Evolutionary conservation across 2,113 vertebrate genomes (phyloP).

Genomic region (Fulmarus glacialis): DNA sequence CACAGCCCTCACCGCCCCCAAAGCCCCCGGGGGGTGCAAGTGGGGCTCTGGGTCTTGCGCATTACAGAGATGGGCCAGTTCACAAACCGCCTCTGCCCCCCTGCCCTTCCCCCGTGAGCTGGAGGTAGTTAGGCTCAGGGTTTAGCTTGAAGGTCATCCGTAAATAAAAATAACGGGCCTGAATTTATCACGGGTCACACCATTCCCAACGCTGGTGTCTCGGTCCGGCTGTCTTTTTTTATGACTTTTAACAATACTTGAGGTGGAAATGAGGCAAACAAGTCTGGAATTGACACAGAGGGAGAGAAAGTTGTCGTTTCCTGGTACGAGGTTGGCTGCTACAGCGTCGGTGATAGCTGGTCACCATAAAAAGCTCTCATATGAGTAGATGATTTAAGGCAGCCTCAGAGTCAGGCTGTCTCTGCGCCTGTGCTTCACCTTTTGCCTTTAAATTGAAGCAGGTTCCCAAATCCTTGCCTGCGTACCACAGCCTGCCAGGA

Average conservation of each 20-base stretch:
- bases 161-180: background rate
- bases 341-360: accelerated
- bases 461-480: background rate
- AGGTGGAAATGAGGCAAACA: background rate
- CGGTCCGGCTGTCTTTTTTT: background rate
- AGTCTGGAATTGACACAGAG: background rate
- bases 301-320: background rate
- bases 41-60: background rate
- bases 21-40: accelerated
- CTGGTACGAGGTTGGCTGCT: background rate
- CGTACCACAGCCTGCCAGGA: accelerated
- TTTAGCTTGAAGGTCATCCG: conserved; percentile 21
- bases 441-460: background rate
- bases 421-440: background rate
- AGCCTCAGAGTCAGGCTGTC: background rate
- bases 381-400: background rate
- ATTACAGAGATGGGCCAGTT: background rate
- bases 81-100: background rate
- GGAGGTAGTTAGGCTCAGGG: background rate
- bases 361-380: background rate
- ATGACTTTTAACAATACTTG: background rate
- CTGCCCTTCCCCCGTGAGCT: background rate
- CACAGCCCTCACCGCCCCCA: background rate
- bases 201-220: background rate
- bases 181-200: background rate